phyloP scores from a whole-genome alignment of 1,140 invertebrate species.

The Aphelenchoides besseyi region DNA sequence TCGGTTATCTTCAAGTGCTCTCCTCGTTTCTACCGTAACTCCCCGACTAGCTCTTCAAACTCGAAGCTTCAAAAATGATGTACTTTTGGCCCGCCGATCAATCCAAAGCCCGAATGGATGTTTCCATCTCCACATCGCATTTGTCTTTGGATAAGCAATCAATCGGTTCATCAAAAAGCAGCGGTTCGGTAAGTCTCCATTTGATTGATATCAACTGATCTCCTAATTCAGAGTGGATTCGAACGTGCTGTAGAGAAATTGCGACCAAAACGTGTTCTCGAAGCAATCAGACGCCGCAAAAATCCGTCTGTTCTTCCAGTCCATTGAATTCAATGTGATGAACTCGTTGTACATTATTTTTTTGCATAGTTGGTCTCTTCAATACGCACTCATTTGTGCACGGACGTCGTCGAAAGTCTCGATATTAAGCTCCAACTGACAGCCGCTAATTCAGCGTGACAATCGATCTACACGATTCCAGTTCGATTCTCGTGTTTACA shows the following conservation, averaged over 20 bases:
- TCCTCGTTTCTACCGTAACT: not conserved
- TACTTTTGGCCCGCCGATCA: constrained; percentile 1
- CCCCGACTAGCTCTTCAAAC: not conserved
- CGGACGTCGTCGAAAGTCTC: not conserved
- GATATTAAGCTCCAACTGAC: not conserved
- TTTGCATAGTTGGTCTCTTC: not conserved
- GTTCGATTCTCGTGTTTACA: too few relatives aligned
- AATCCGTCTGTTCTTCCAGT: not conserved
- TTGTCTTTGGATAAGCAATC: not conserved
- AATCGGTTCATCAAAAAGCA: not conserved
- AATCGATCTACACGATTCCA: too few relatives aligned
- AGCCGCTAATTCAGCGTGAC: too few relatives aligned
- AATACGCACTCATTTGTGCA: not conserved
- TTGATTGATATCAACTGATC: too few relatives aligned
- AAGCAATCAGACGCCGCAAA: not conserved
- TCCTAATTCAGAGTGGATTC: too few relatives aligned
- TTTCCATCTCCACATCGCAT: not conserved
- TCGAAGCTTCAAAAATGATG: not conserved
- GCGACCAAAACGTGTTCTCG: not conserved
- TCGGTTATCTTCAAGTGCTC: not conserved
- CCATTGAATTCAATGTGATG: not conserved
- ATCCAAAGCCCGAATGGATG: not conserved
- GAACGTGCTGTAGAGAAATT: not conserved
- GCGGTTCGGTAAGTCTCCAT: not conserved
- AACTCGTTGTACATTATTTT: not conserved